Base-by-base conservation (phyloP, 2,888 invertebrate species). In the Folsomia manolachei region DNA sequence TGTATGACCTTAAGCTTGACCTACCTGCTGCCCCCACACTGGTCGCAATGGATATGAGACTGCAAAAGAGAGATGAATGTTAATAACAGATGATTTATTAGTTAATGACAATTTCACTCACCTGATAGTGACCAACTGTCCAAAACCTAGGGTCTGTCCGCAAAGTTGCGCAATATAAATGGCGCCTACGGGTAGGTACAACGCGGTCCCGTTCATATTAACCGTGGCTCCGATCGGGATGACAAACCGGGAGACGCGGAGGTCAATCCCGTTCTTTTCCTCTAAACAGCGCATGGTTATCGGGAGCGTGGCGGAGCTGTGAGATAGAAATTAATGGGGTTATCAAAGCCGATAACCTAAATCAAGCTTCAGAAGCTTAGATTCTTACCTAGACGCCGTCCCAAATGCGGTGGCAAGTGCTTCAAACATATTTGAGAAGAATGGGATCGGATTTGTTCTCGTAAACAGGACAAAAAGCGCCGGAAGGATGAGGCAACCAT, bases 371-470 rank as follows among this genome's bases (percentile, higher is more conserved):
- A n/a, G 9, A 60, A 51, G 7, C 25, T 23, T 56, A 69, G 27
- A 23, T 11, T 24, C 18, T 79, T 83, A 88, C 90, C 92, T 92
- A 27, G 96, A 96, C 26, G 95, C 94, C 27, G 97, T 97, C 80
- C 95, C 97, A 83, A 97, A 97, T 56, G 96, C 97, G 0, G 96
- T 97, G 1, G 94, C 92, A 84, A 95, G 86, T 19, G 96, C 96
- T 82, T 94, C 94, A 75, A 93, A 90, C 87, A 95, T 90, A 83
- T 90, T 90, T 7, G 88, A 90, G 71, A 94, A 89, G 81, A 90
- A 91, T 71, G 88, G 86, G 83, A 93, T 91, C 0, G 97, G 97
- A 76, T 95, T 87, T 78, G 89, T 91, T 82, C 92, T 88, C 0
- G 92, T 92, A 61, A 90, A 88, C 78, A 94, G 81, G 81, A 94